A percentile compares a stretch with the other conserved stretches of the same genome.
Evolutionary conservation across 2,113 vertebrate genomes (phyloP).

Genomic region (Mormyrus iriodes): DNA sequence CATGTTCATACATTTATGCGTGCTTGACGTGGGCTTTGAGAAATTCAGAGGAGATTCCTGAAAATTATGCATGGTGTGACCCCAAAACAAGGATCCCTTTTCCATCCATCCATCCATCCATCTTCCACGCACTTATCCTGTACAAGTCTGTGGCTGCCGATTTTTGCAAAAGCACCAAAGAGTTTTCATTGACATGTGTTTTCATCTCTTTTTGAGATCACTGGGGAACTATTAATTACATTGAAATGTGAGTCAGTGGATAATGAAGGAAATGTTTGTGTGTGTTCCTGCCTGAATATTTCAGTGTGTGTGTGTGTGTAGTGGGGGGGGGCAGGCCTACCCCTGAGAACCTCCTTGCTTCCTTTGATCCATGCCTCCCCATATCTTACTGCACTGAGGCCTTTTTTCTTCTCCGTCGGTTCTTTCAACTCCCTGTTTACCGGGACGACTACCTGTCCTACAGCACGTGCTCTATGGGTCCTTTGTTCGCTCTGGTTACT

Average conservation of each 20-base stretch:
- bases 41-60: background rate
- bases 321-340: background rate
- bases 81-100: background rate
- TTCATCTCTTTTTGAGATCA: too few species aligned
- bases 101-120: background rate
- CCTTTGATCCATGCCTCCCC: conserved; percentile 33
- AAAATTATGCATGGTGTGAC: background rate
- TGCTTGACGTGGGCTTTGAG: background rate
- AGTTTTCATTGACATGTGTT: background rate
- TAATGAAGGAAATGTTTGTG: background rate
- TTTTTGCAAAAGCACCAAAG: background rate
- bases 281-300: background rate
- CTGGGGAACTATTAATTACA: background rate
- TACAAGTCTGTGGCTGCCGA: background rate
- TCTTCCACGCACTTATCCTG: background rate
- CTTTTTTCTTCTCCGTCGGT: conserved; percentile 27
- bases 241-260: background rate
- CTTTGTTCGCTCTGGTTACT: conserved; percentile 14
- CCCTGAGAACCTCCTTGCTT: conserved; percentile 7
- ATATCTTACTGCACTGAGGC: background rate
- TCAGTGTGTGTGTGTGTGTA: background rate
- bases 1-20: background rate
- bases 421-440: conserved; percentile 36
- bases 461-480: conserved; percentile 23
- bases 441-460: conserved; percentile 24